Base-by-base conservation (phyloP, 2,888 invertebrate genomes). In the Macrophya alboannulata region DNA sequence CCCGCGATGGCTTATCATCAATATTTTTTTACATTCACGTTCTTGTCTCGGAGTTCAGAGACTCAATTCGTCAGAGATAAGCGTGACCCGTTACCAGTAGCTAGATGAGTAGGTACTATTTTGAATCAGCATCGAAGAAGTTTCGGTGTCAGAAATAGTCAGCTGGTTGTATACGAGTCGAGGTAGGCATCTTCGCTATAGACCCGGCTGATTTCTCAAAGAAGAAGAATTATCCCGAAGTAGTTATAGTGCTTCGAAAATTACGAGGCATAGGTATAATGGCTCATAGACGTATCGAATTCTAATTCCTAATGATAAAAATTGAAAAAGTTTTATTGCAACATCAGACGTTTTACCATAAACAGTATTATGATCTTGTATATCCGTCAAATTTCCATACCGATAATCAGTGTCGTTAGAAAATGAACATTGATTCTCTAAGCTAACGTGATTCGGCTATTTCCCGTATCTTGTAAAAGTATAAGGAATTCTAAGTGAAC, bases 101-200 rank as follows among this genome's bases (percentile, higher is more conserved):
- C 8, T 37, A 40, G 25, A 4, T 77, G 17, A 37, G 77, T 55
- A 77, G 21, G 0, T 31, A 51, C 77, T 77, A 77, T 77, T 77
- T 55, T 77, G n/a, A 77, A 77, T 77, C 77, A 31, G 43, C 72
- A 77, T 77, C 77, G 77, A 37, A 68, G 17, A 31, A 68, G 77
- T 77, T 77, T 51, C 55, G 51, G 55, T 31, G 77, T 77, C 51
- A 31, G 55, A 77, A 77, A 77, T 77, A 77, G 77, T 77, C 77
- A 31, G 77, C 77, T 77, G 51, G 9, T 45, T 21, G 31, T 21
- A 31, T 48, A 48, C 25, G 25, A 12, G 15, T 77, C 17, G 15
- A 45, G 12, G 72, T 45, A 31, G 31, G 31, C 3, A 31, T 31
- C 45, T 45, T 10, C n/a, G 21, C 74, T 43, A 5, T 68, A 74